A percentile compares a stretch with the other conserved stretches of the same genome.
Conservation (phyloP, 2,797 vertebrate genomes). For the Rhyacichthys aspro region DNA sequence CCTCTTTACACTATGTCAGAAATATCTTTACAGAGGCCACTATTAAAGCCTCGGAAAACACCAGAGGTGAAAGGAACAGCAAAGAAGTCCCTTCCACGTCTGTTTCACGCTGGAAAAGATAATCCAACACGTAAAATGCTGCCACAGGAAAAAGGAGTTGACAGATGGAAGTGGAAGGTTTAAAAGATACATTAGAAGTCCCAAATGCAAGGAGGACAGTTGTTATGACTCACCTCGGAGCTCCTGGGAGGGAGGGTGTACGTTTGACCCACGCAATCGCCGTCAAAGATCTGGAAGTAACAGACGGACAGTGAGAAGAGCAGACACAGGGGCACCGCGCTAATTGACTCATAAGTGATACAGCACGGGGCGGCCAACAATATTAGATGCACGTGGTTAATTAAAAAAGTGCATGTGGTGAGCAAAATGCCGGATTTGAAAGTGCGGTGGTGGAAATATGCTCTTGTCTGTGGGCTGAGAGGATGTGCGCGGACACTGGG, state of each 20-base stretch:
- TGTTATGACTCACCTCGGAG: constrained; percentile 82
- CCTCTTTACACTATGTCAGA: constrained; percentile 9
- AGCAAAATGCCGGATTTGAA: constrained; percentile 63
- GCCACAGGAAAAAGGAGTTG: constrained; percentile 22
- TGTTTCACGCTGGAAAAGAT: constrained; percentile 30
- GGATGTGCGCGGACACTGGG: constrained; percentile 13
- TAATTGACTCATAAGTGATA: constrained; percentile 53
- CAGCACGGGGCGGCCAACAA: constrained; percentile 31
- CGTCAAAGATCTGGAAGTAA: constrained; percentile 87
- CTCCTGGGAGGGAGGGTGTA: constrained; percentile 74
- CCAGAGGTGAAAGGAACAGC: constrained; percentile 46
- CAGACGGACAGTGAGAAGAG: constrained; percentile 33
- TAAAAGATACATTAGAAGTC: constrained; percentile 37
- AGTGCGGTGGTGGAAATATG: constrained; percentile 50
- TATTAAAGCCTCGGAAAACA: constrained; percentile 47
- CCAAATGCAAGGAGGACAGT: constrained; percentile 19
- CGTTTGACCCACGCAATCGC: constrained; percentile 77
- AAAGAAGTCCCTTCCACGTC: constrained; percentile 5
- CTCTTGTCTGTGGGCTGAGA: constrained; percentile 17
- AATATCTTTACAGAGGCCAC: constrained; percentile 36
- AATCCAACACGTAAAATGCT: constrained; percentile 25
- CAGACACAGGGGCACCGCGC: constrained; percentile 56
- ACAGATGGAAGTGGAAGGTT: constrained; percentile 48
- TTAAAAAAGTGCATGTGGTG: constrained; percentile 69
- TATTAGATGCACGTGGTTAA: constrained; percentile 62